phyloP scores from a whole-genome alignment of 2,113 vertebrate genomes.

The Sebastes fasciatus region DNA sequence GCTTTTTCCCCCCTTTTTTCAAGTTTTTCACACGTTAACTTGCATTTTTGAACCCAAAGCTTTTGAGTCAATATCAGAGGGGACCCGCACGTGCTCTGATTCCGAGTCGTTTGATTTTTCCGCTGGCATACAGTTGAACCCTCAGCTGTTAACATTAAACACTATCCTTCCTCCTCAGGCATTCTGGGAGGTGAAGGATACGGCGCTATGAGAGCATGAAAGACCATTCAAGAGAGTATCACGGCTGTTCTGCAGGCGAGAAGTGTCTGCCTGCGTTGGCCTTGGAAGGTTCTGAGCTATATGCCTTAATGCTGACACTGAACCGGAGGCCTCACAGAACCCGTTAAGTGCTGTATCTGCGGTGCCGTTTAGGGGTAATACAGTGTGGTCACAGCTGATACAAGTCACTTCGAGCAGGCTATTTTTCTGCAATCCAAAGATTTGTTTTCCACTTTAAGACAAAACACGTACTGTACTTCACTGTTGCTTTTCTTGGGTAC shows the following conservation, averaged over 20 bases:
- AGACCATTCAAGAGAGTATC: constrained; percentile 37
- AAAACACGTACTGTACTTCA: constrained; percentile 11
- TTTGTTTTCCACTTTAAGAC: constrained; percentile 30
- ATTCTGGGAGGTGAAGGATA: constrained; percentile 51
- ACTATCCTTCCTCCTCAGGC: constrained; percentile 38
- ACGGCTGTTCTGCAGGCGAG: constrained; percentile 21
- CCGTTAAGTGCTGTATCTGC: neutral
- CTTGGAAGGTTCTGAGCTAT: constrained; percentile 3
- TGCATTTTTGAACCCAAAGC: constrained; percentile 32
- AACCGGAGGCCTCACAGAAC: constrained; percentile 16
- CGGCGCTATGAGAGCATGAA: constrained; percentile 50
- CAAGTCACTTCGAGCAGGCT: constrained; percentile 7
- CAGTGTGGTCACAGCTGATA: constrained; percentile 25
- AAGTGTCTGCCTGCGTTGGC: constrained; percentile 21
- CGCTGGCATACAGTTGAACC: constrained; percentile 54
- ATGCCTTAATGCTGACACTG: constrained; percentile 23
- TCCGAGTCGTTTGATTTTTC: constrained; percentile 54
- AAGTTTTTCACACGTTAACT: neutral
- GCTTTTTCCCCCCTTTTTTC: neutral
- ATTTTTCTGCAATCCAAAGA: neutral
- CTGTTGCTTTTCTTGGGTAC: neutral
- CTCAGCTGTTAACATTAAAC: constrained; percentile 54
- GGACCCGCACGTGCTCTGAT: constrained; percentile 27
- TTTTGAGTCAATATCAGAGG: constrained; percentile 40
- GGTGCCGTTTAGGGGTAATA: constrained; percentile 23